phyloP scores from a whole-genome alignment of 2,888 invertebrate species.

The Cephus sareptanus region DNA sequence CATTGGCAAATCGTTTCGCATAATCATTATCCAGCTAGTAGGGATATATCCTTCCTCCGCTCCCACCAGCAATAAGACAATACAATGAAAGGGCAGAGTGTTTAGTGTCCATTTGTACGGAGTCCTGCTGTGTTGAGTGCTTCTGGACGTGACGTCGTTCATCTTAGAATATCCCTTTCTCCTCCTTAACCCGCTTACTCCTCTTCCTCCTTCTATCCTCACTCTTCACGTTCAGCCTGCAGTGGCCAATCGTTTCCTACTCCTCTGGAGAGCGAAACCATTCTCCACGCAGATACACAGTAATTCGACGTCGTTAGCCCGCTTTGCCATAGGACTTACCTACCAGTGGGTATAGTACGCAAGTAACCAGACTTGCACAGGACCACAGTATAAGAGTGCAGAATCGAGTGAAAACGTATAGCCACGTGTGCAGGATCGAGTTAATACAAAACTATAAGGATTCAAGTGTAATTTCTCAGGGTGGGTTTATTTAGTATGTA shows the following conservation, averaged over 20 bases:
- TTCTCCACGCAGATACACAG: background rate
- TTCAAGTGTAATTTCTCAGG: background rate
- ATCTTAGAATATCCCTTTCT: slow-evolving; percentile 13
- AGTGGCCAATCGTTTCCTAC: slow-evolving; percentile 27
- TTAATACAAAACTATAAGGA: background rate
- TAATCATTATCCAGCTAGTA: background rate
- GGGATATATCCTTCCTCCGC: background rate
- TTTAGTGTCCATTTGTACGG: slow-evolving; percentile 24
- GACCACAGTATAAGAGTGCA: background rate
- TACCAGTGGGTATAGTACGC: background rate
- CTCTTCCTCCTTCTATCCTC: slow-evolving; percentile 8
- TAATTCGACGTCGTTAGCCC: background rate
- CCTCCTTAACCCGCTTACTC: slow-evolving; percentile 7
- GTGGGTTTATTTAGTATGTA: slow-evolving; percentile 38
- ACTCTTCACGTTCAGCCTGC: background rate
- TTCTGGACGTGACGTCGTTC: slow-evolving; percentile 23
- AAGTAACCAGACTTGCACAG: background rate
- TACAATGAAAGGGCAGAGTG: slow-evolving; percentile 18
- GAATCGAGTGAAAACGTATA: background rate
- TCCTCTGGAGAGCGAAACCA: background rate
- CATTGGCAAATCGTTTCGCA: background rate
- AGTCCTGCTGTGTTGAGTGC: slow-evolving; percentile 21
- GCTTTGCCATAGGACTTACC: background rate
- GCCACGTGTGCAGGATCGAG: background rate
- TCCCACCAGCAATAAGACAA: background rate